Evolutionary conservation across 2,113 vertebrate species (phyloP).

Genomic region (Vidua chalybeata): DNA sequence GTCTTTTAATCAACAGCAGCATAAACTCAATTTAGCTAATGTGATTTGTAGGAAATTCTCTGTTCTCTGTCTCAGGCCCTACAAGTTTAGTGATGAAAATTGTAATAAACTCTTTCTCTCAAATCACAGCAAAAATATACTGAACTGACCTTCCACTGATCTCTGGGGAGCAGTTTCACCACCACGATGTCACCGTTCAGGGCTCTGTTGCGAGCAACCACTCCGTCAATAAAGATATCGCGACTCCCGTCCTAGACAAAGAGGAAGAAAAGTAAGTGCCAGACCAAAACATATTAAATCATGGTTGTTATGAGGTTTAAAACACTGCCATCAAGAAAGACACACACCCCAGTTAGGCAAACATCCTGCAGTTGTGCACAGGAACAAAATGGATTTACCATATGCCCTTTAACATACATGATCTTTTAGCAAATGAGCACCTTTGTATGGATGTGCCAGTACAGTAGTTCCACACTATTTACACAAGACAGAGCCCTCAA

Average conservation of each 20-base stretch:
- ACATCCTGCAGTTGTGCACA: neutral
- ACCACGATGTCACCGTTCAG: constrained; percentile 93
- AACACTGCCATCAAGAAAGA: neutral
- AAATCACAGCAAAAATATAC: neutral
- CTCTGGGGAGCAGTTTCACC: constrained; percentile 86
- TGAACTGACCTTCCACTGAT: constrained; percentile 92
- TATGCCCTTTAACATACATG: neutral
- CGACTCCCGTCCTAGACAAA: constrained; percentile 82
- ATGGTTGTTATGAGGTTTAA: neutral
- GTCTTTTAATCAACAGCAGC: neutral
- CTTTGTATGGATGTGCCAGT: neutral
- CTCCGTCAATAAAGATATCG: constrained; percentile 94
- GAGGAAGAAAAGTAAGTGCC: neutral
- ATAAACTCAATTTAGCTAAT: neutral
- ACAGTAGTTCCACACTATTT: constrained; percentile 9
- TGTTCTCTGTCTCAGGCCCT: neutral
- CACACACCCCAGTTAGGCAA: neutral
- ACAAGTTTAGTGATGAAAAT: neutral
- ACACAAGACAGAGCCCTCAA: constrained; percentile 5
- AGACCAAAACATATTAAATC: neutral
- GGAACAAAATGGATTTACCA: neutral
- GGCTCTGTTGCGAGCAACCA: constrained; percentile 90
- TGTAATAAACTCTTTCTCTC: neutral
- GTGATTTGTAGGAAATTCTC: neutral
- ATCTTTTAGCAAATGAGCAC: neutral